These are phyloP conservation scores for Drosophila lini DNA, from an alignment of 1,140 invertebrate species.

Conservation along the genomic window DNA sequence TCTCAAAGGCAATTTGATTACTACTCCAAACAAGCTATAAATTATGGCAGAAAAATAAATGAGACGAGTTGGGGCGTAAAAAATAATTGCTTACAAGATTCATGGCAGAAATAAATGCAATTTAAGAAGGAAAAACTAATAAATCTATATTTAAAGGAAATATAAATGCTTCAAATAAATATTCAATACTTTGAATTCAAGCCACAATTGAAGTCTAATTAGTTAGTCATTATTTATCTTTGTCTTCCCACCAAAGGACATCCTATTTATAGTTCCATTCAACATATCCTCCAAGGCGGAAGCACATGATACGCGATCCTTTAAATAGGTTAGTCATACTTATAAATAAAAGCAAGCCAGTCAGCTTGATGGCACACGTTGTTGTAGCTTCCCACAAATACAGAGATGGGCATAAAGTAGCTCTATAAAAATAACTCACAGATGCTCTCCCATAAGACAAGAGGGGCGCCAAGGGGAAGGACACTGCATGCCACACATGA, in stretches of 20 bases:
- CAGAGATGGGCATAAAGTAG: slow-evolving; percentile 56
- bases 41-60: slow-evolving; percentile 43
- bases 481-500: slow-evolving; percentile 37
- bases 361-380: slow-evolving; percentile 54
- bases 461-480: slow-evolving; percentile 9
- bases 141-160: background rate
- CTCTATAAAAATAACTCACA: slow-evolving; percentile 79
- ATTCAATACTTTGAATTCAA: too few relatives aligned
- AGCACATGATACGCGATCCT: slow-evolving; percentile 6
- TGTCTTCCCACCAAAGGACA: background rate
- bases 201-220: background rate
- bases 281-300: background rate
- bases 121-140: too few relatives aligned
- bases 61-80: background rate
- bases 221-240: background rate
- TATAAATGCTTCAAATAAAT: too few relatives aligned
- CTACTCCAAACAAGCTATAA: slow-evolving; percentile 57
- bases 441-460: slow-evolving; percentile 67
- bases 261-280: slow-evolving; percentile 4
- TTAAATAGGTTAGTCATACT: slow-evolving; percentile 54
- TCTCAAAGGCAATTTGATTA: slow-evolving; percentile 62
- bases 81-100: background rate
- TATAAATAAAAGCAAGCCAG: slow-evolving; percentile 57
- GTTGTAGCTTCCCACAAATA: slow-evolving; percentile 3
- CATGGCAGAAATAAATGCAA: background rate